Percentiles rank a stretch among this genome's conserved stretches.
These are phyloP conservation scores for Centropristis striata DNA, from an alignment of 2,113 vertebrate genomes.

Conservation along the genomic window DNA sequence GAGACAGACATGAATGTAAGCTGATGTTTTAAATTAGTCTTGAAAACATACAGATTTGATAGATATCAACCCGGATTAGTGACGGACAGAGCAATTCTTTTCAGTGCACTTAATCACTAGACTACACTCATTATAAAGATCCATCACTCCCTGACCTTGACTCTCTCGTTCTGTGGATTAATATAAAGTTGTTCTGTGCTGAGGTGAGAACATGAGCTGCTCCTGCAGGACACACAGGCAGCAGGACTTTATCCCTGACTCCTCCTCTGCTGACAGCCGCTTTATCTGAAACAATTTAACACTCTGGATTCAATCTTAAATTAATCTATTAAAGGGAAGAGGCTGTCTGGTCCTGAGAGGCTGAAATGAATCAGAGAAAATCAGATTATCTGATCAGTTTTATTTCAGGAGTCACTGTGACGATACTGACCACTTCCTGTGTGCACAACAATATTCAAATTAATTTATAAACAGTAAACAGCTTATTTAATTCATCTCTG, in stretches of 20 bases:
- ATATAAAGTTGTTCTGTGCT: too few relatives aligned
- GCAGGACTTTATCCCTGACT: conserved; percentile 23
- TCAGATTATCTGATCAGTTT: conserved; percentile 17
- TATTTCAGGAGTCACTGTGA: conserved; percentile 5
- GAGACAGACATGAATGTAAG: too few relatives aligned
- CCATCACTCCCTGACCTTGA: too few relatives aligned
- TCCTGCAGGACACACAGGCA: conserved; percentile 27
- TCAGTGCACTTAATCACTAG: too few relatives aligned
- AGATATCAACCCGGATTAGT: too few relatives aligned
- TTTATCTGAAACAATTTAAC: conserved; percentile 18
- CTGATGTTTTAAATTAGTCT: too few relatives aligned
- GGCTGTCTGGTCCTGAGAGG: neutral
- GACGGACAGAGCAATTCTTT: too few relatives aligned
- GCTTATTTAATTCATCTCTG: neutral
- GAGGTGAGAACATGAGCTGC: conserved; percentile 2
- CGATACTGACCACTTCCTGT: conserved; percentile 4
- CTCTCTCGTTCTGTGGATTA: too few relatives aligned
- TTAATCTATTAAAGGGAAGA: neutral
- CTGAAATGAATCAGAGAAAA: neutral
- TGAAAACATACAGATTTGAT: too few relatives aligned
- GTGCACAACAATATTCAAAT: too few relatives aligned
- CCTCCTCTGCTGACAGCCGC: conserved; percentile 3
- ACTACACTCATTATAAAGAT: too few relatives aligned
- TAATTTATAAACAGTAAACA: too few relatives aligned
- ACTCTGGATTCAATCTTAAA: neutral